Conservation (phyloP, 2,888 invertebrate genomes). For the Melinopterus prodromus region DNA sequence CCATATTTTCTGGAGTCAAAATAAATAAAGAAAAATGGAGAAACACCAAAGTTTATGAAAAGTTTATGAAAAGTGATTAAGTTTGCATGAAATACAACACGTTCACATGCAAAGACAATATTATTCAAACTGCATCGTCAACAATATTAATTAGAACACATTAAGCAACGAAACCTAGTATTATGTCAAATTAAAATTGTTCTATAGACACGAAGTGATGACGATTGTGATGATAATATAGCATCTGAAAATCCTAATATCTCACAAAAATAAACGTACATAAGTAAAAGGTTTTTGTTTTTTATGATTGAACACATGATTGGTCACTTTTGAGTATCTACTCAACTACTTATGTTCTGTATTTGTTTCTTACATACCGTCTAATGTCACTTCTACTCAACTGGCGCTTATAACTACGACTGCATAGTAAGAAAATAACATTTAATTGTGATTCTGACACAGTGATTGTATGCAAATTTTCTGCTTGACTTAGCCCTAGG, state of each 20-base stretch:
- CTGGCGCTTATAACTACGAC: neutral
- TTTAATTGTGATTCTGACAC: neutral
- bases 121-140: neutral
- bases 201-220: neutral
- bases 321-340: no score
- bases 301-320: no score
- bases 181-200: neutral
- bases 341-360: no score
- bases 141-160: neutral
- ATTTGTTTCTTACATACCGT: neutral
- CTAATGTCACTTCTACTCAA: neutral
- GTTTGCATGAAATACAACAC: neutral
- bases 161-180: neutral
- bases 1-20: conserved; percentile 9
- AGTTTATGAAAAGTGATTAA: neutral
- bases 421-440: neutral
- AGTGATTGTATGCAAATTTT: conserved; percentile 7
- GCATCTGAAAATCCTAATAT: no score
- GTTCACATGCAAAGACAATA: neutral
- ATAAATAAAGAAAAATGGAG: neutral
- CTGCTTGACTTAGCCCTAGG: neutral
- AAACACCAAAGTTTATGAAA: neutral
- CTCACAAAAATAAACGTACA: no score
- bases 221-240: no score
- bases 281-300: no score